A percentile compares a stretch with the other conserved stretches of the same genome.
phyloP scores from a whole-genome alignment of 2,888 invertebrate species.

The Silvanus unidentatus region DNA sequence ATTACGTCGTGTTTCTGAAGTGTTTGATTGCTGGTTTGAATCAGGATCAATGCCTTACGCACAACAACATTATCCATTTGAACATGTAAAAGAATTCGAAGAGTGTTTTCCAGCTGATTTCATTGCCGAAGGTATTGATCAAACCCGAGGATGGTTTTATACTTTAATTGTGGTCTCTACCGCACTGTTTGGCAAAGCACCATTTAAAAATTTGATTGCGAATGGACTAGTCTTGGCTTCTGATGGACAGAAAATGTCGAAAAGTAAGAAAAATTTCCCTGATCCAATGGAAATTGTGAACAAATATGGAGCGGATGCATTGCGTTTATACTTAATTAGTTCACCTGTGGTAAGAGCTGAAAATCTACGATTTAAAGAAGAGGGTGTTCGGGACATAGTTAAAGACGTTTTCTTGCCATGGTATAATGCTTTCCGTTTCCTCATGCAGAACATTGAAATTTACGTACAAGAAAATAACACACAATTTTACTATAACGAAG shows the following conservation, averaged over 20 bases:
- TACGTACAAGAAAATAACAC: constrained; percentile 58
- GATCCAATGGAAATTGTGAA: constrained; percentile 87
- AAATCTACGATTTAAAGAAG: constrained; percentile 93
- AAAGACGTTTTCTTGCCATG: constrained; percentile 98
- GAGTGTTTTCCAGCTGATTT: constrained; percentile 96
- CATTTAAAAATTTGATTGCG: constrained; percentile 95
- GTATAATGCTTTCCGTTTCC: constrained; percentile 89
- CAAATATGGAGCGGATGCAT: constrained; percentile 95
- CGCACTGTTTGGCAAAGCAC: constrained; percentile 89
- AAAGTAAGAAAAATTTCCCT: constrained; percentile 97
- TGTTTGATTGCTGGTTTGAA: constrained; percentile 99
- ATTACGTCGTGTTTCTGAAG: constrained; percentile 80
- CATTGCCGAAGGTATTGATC: constrained; percentile 98
- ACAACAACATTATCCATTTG: constrained; percentile 94
- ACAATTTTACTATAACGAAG: constrained; percentile 42
- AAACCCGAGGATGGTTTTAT: constrained; percentile 98
- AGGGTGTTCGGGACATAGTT: constrained; percentile 91
- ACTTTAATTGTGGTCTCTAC: constrained; percentile 96
- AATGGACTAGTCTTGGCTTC: constrained; percentile 94
- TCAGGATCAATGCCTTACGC: constrained; percentile 99
- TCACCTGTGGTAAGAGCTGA: constrained; percentile 98
- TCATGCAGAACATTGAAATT: constrained; percentile 87
- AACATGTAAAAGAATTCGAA: constrained; percentile 81
- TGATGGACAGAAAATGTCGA: constrained; percentile 99
- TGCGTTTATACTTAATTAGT: constrained; percentile 92